Evolutionary conservation across 2,888 invertebrate species (phyloP).

Genomic region (Sialis fuliginosa): DNA sequence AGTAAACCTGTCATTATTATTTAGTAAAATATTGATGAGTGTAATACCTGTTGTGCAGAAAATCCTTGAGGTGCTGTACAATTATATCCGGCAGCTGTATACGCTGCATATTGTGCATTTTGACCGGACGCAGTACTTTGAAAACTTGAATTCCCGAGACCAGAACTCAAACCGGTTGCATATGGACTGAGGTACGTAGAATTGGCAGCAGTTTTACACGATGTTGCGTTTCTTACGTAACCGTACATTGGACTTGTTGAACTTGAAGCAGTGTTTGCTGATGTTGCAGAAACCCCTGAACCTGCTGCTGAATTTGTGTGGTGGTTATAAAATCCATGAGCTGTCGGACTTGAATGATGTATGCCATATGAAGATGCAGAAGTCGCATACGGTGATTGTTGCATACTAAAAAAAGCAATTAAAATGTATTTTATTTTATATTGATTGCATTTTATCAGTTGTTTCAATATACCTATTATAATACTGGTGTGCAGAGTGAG

Average conservation of each 20-base stretch:
- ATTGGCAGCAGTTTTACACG: slow-evolving; percentile 39
- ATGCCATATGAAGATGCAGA: slow-evolving; percentile 18
- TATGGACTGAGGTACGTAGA: slow-evolving; percentile 28
- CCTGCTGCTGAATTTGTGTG: neutral
- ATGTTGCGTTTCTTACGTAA: slow-evolving; percentile 15
- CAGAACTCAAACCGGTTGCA: slow-evolving; percentile 16
- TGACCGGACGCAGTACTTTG: slow-evolving; percentile 25
- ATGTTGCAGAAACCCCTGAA: slow-evolving; percentile 14
- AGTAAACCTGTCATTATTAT: neutral
- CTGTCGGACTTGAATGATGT: neutral
- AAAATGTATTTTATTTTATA: too few relatives aligned
- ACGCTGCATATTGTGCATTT: slow-evolving; percentile 29
- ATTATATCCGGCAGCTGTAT: slow-evolving; percentile 34
- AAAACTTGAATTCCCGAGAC: slow-evolving; percentile 17
- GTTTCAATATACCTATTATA: slow-evolving; percentile 41
- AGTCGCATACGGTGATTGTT: slow-evolving; percentile 26
- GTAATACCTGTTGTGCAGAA: slow-evolving; percentile 36
- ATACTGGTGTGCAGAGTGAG: slow-evolving; percentile 46
- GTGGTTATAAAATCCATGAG: neutral
- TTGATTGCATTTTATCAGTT: too few relatives aligned
- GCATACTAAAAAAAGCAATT: slow-evolving; percentile 20
- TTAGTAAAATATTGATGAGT: neutral
- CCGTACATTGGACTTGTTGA: slow-evolving; percentile 27
- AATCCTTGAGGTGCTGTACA: slow-evolving; percentile 26
- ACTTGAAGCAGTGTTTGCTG: slow-evolving; percentile 24